Conservation (phyloP, 2,888 invertebrate genomes). For the Strigamia transsilvanica region DNA sequence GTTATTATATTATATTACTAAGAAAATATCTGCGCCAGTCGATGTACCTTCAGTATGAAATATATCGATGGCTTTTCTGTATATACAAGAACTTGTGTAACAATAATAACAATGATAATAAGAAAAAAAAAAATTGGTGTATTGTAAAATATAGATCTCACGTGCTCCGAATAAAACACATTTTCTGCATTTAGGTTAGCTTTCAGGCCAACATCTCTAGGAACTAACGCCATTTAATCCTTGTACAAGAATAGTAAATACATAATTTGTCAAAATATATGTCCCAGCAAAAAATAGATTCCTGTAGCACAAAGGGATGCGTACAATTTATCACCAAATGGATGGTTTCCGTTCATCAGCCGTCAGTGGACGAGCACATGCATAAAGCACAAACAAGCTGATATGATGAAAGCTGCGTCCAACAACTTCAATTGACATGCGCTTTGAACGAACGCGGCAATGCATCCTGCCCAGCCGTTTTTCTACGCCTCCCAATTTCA, state of each 20-base stretch:
- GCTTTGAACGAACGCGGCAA: constrained; percentile 12
- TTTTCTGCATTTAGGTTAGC: constrained; percentile 48
- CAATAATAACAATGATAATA: constrained; percentile 35
- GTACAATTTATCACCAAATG: constrained; percentile 48
- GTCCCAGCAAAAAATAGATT: constrained; percentile 47
- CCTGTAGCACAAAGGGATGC: constrained; percentile 42
- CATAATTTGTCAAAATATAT: constrained; percentile 49
- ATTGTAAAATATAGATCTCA: constrained; percentile 31
- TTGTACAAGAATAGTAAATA: constrained; percentile 44
- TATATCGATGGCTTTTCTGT: constrained; percentile 43
- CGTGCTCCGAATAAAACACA: constrained; percentile 41
- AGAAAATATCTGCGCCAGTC: constrained; percentile 32
- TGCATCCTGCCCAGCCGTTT: background rate
- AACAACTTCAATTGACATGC: background rate
- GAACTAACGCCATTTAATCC: constrained; percentile 49
- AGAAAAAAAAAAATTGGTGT: constrained; percentile 21
- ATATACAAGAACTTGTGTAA: constrained; percentile 25
- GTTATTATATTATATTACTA: background rate
- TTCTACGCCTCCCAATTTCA: background rate
- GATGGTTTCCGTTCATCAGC: constrained; percentile 21
- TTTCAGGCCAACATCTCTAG: constrained; percentile 38
- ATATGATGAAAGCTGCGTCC: constrained; percentile 29
- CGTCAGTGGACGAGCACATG: constrained; percentile 26
- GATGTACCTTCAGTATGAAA: constrained; percentile 39
- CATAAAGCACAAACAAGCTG: constrained; percentile 33